Evolutionary conservation across 1,140 invertebrate genomes (phyloP), one percentile per base, ranked within the genome.

Genomic region (Medauroidea extradentata): DNA sequence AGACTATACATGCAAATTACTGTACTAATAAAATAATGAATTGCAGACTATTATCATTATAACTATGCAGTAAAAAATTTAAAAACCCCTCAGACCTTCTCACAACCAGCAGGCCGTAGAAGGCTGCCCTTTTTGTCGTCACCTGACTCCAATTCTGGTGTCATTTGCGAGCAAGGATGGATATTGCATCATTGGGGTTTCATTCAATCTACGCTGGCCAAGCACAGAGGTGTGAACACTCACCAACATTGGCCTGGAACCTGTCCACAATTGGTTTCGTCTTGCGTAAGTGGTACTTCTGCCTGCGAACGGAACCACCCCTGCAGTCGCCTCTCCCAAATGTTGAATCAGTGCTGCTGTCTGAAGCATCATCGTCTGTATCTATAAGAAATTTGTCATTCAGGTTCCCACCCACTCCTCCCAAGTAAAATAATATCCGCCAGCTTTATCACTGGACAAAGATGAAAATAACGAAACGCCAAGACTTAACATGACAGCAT

Each of bases 201-300:
- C 27, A 16, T n/a, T 11, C 9, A 51, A 51, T 1, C 18, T 23
- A 4, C 14, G n/a, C 43, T n/a, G n/a, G n/a, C n/a, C n/a, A n/a
- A n/a, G n/a, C n/a, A n/a, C n/a, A n/a, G n/a, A n/a, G n/a, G n/a
- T n/a, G n/a, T n/a, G n/a, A n/a, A n/a, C n/a, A 62, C 60, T 54
- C 54, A 69, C 67, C 75, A 51, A 73, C 71, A 50, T 71, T 78
- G 11, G 76, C 75, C 67, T 81, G 79, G 67, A 79, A 81, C 63
- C 78, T 71, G 65, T 80, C 77, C 29, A 80, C 75, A 4, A 74
- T 72, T 14, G 78, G 78, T 42, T 80, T 80, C 46, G 77, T 80
- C 58, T 78, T 72, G 24, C 78, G 71, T 44, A 80, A 64, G 66
- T 73, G 76, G 59, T 79, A 80, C 61, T 79, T 78, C 67, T 79